Percentiles rank a stretch among this genome's conserved stretches.
phyloP scores from a whole-genome alignment of 2,797 vertebrate genomes.

The Sebastes glaucus region DNA sequence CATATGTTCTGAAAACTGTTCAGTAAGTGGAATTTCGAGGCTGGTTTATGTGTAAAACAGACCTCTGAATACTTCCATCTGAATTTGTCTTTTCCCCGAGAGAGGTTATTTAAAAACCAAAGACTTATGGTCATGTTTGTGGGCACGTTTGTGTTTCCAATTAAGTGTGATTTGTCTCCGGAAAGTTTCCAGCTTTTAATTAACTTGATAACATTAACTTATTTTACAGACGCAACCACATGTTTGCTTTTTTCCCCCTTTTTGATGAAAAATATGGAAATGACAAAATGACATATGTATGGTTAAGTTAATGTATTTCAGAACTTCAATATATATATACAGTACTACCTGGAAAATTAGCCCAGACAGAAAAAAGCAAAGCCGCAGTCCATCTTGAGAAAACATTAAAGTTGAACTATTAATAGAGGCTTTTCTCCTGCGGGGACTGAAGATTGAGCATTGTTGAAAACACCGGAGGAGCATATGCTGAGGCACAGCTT shows the following conservation, averaged over 20 bases:
- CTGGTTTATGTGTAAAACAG: conserved; percentile 16
- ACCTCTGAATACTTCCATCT: not conserved
- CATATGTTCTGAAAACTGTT: conserved; percentile 23
- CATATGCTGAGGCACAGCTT: conserved; percentile 87
- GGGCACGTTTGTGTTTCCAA: conserved; percentile 39
- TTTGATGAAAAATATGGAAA: conserved; percentile 3
- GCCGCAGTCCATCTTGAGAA: conserved; percentile 40
- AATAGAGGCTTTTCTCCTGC: conserved; percentile 64
- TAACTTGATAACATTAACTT: conserved; percentile 17
- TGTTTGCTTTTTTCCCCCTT: conserved; percentile 14
- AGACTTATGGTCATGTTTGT: conserved; percentile 4
- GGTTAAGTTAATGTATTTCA: not conserved
- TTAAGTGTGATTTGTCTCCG: not conserved
- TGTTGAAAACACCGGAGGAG: conserved; percentile 82
- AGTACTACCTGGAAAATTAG: conserved; percentile 10
- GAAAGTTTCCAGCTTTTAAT: conserved; percentile 47
- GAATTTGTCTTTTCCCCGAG: not conserved
- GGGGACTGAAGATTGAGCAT: conserved; percentile 83
- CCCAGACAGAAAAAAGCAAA: conserved; percentile 11
- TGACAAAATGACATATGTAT: not conserved
- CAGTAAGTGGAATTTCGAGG: conserved; percentile 29
- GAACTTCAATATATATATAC: not conserved
- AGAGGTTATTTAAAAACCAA: conserved; percentile 27
- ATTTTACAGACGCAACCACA: conserved; percentile 23
- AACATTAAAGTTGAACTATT: conserved; percentile 66